phyloP scores from a whole-genome alignment of 2,888 invertebrate genomes.

The Alsophila aescularia region DNA sequence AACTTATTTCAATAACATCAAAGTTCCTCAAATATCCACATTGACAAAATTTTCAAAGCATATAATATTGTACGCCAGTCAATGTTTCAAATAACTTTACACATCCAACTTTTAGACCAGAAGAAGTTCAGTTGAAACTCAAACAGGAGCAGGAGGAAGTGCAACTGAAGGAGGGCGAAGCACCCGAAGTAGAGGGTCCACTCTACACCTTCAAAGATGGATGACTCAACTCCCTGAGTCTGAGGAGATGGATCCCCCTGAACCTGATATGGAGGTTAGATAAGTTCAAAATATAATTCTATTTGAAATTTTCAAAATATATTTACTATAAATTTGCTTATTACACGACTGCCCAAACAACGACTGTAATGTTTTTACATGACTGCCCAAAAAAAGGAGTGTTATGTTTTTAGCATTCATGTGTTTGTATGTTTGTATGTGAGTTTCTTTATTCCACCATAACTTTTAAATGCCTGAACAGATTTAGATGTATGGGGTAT shows the following conservation, averaged over 20 bases:
- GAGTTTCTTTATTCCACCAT: too few relatives aligned
- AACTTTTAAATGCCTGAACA: too few relatives aligned
- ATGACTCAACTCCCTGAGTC: conserved; percentile 90
- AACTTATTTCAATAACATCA: conserved; percentile 6
- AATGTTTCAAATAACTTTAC: background rate
- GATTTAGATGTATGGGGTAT: too few relatives aligned
- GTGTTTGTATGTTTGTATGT: too few relatives aligned
- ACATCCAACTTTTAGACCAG: conserved; percentile 59
- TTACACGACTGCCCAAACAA: too few relatives aligned
- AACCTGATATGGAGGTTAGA: conserved; percentile 83
- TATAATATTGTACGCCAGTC: too few relatives aligned
- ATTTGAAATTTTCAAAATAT: background rate
- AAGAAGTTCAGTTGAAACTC: conserved; percentile 77
- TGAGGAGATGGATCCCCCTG: conserved; percentile 79
- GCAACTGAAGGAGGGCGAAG: conserved; percentile 72
- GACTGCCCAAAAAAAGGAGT: too few relatives aligned
- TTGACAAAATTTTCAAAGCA: conserved; percentile 15
- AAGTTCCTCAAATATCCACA: conserved; percentile 53
- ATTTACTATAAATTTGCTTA: too few relatives aligned
- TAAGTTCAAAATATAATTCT: background rate
- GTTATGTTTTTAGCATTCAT: too few relatives aligned
- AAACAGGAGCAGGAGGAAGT: conserved; percentile 72
- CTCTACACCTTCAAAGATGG: conserved; percentile 91
- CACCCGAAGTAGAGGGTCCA: conserved; percentile 87
- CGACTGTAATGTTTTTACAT: too few relatives aligned